A percentile compares a stretch with the other conserved stretches of the same genome.
phyloP scores from a whole-genome alignment of 2,888 invertebrate genomes.

The Drosophila stalkeri region DNA sequence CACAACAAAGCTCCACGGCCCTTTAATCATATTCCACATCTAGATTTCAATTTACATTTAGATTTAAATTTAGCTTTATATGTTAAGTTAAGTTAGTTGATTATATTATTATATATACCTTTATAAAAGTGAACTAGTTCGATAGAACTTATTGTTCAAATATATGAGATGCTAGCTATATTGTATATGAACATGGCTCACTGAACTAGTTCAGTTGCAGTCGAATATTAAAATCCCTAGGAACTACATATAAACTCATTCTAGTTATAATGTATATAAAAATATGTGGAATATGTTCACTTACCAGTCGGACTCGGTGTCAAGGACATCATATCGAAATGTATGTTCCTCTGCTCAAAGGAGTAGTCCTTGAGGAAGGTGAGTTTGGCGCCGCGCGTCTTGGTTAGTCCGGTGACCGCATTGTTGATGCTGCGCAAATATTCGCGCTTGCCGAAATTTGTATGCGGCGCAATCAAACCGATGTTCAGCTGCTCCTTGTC shows the following conservation, averaged over 20 bases:
- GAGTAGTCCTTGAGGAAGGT: conserved; percentile 88
- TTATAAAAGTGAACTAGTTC: no score
- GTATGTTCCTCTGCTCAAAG: conserved; percentile 88
- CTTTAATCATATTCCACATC: neutral
- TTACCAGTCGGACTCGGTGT: conserved; percentile 92
- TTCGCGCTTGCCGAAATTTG: conserved; percentile 87
- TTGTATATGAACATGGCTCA: no score
- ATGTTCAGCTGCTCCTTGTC: conserved; percentile 84
- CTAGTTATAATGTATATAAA: neutral
- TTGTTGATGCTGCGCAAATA: conserved; percentile 89
- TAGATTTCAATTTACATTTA: no score
- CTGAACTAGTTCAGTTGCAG: no score
- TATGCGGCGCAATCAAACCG: conserved; percentile 85
- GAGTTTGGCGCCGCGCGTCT: conserved; percentile 87
- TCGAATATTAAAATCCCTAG: no score
- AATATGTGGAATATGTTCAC: conserved; percentile 45
- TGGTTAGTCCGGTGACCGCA: conserved; percentile 87
- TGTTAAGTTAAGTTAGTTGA: no score
- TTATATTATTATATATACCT: no score
- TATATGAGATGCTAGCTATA: no score
- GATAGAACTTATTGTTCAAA: no score
- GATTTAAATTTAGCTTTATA: neutral
- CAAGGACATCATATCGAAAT: conserved; percentile 89
- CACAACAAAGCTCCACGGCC: neutral
- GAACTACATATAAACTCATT: no score